A percentile compares a stretch with the other conserved stretches of the same genome.
Evolutionary conservation across 2,113 vertebrate genomes (phyloP).

Genomic region (Scatophagus argus): DNA sequence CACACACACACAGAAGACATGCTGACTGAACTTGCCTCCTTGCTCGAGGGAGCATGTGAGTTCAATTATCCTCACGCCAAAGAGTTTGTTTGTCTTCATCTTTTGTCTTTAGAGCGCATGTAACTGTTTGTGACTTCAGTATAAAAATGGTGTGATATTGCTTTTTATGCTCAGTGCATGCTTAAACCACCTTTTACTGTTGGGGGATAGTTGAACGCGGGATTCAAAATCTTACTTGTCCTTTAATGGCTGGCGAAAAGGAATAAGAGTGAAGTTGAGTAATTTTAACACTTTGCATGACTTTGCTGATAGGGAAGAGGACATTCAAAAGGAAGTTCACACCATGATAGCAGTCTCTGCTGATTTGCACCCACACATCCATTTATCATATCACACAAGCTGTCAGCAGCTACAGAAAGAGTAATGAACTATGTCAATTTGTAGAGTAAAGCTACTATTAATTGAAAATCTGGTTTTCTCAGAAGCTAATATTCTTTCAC

Average conservation of each 20-base stretch:
- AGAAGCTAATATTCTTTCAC: neutral
- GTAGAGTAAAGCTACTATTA: neutral
- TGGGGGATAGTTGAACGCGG: neutral
- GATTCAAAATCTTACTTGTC: neutral
- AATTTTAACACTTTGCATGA: neutral
- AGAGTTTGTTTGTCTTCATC: conserved; percentile 50
- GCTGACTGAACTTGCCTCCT: conserved; percentile 41
- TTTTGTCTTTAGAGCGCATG: conserved; percentile 41
- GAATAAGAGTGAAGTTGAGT: neutral
- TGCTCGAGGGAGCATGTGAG: conserved; percentile 67
- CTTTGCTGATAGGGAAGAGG: conserved; percentile 13
- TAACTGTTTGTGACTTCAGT: conserved; percentile 14
- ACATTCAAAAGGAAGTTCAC: conserved; percentile 7
- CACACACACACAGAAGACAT: conserved; percentile 18
- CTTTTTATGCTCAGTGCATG: neutral
- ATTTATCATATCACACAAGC: conserved; percentile 19
- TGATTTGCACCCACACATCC: neutral
- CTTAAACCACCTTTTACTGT: neutral
- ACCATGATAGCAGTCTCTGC: conserved; percentile 9
- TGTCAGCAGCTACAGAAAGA: neutral
- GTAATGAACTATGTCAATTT: neutral
- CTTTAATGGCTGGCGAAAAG: neutral
- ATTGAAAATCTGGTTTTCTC: neutral
- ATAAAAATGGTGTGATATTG: conserved; percentile 11
- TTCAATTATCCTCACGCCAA: conserved; percentile 66